phyloP scores from a whole-genome alignment of 2,888 invertebrate genomes.

The Rotaria macrura region DNA sequence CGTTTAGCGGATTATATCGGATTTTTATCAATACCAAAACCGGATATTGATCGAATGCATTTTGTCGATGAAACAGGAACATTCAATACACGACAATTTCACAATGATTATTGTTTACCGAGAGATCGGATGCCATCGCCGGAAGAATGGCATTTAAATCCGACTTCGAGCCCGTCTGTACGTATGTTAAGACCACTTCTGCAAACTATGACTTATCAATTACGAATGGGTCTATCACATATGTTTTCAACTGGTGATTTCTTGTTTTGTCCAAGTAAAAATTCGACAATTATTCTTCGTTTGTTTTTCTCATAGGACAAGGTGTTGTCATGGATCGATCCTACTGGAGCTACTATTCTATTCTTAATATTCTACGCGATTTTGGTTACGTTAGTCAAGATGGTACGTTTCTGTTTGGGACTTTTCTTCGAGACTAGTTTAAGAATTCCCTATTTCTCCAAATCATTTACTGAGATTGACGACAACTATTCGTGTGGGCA shows the following conservation, averaged over 20 bases:
- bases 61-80: not conserved
- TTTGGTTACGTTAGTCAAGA: not conserved
- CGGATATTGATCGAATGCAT: conserved; percentile 21
- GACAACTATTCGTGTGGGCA: too few relatives aligned
- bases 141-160: conserved; percentile 13
- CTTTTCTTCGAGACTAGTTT: too few relatives aligned
- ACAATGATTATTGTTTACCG: conserved; percentile 12
- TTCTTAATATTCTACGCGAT: not conserved
- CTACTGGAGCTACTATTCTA: not conserved
- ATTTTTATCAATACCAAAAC: not conserved
- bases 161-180: not conserved
- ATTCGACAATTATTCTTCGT: not conserved
- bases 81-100: not conserved
- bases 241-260: not conserved
- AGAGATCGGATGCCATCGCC: not conserved
- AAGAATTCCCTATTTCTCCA: too few relatives aligned
- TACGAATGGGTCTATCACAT: not conserved
- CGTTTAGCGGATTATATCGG: conserved; percentile 12
- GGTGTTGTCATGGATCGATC: conserved; percentile 15
- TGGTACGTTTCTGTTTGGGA: not conserved
- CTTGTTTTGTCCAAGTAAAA: too few relatives aligned
- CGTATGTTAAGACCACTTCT: not conserved
- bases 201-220: conserved; percentile 18
- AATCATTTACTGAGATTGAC: too few relatives aligned
- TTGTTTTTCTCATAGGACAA: not conserved